A percentile compares a stretch with the other conserved stretches of the same genome.
These are phyloP conservation scores for Hydropotes inermis DNA, from an alignment of 2,113 vertebrate genomes.

Conservation along the genomic window DNA sequence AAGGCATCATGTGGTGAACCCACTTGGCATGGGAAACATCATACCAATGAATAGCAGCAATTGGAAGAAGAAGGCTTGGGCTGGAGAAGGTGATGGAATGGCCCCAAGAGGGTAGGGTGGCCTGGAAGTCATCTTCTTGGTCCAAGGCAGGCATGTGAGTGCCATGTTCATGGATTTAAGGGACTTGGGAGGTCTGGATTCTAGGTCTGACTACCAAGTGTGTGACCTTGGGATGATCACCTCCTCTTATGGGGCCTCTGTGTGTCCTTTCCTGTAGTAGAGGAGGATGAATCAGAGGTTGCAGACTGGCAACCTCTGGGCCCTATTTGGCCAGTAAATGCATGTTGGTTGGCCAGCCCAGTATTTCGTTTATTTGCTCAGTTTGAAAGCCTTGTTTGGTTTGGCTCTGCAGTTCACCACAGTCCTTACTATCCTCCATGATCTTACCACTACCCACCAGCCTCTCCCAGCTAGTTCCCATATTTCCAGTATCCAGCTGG, in stretches of 20 bases:
- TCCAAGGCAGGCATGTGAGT: neutral
- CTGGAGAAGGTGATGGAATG: neutral
- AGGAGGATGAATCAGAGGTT: slow-evolving; percentile 29
- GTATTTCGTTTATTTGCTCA: neutral
- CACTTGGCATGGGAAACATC: neutral
- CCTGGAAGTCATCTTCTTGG: neutral
- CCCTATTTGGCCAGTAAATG: neutral
- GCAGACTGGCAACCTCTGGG: neutral
- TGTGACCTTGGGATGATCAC: neutral
- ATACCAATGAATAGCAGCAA: neutral
- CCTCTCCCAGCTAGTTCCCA: neutral
- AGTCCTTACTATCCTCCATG: neutral
- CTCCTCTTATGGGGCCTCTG: neutral
- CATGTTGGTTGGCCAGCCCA: neutral
- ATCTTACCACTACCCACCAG: neutral
- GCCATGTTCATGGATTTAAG: neutral
- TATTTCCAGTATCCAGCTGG: neutral
- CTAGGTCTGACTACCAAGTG: slow-evolving; percentile 11
- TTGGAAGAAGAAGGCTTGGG: neutral
- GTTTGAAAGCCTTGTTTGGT: neutral
- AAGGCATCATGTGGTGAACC: neutral
- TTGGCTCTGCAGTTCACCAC: neutral
- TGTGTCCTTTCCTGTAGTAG: neutral
- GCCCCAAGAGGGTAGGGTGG: neutral
- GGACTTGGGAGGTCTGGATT: neutral